Base-by-base conservation (phyloP, 1,140 invertebrate genomes). In the Drosophila sproati region DNA sequence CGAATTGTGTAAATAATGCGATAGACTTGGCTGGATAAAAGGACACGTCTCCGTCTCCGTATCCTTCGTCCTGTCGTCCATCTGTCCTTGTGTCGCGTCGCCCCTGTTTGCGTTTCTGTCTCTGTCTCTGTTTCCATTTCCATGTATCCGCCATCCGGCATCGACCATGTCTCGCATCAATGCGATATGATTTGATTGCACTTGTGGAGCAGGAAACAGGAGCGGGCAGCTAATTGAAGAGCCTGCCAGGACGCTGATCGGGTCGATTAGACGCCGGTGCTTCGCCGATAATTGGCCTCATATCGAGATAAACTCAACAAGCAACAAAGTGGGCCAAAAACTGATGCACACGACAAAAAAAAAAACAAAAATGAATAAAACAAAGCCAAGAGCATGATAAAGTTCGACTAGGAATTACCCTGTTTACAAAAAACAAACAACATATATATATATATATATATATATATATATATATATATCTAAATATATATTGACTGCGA, bases 1-100 rank as follows among this genome's bases (percentile, higher is more conserved):
- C 78, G 82, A 81, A 86, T 87, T 86, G 82, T 86, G 82, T 86
- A 87, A 86, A 86, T 86, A 86, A 86, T 86, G 78, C 69, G 82
- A 72, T 86, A 75, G 78, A 81, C 82, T 87, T 82, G 74, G 66
- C 68, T 68, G 48, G 50, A 43, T 51, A 61, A 34, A 68, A 68
- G 63, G 64, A 70, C 51, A 48, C 45, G 45, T 47, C 45, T 54
- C 54, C 31, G 6, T 59, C 57, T 37, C 37, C 5, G 3, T 35
- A 28, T 32, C 50, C 8, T 64, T 39, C 41, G 29, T 35, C 8
- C 8, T 20, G 20, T 20, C 20, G 20, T 20, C 20, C n/a, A 5
- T 47, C 63, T 63, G 0, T 59, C 37, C 45, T 10, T 35, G 10
- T 48, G 32, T 45, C 2, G 20, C 20, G 20, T 20, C 20, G 20